Conservation (phyloP, 2,113 vertebrate genomes). For the Oophaga pumilio region DNA sequence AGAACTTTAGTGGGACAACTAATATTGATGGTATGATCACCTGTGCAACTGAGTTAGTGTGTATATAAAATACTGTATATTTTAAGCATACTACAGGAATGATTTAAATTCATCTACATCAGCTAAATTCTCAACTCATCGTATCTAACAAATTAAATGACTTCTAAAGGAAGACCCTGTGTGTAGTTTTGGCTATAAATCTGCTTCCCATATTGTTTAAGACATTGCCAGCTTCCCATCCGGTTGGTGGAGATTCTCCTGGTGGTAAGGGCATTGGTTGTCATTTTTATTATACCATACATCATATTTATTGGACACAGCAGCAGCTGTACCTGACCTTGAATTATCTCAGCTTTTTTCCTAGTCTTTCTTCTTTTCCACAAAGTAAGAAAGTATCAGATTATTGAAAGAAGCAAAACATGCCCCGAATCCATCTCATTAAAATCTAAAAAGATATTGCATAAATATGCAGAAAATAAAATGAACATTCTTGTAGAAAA, state of each 20-base stretch:
- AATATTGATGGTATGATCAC: not conserved
- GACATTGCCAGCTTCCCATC: conserved; percentile 21
- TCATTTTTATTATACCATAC: conserved; percentile 52
- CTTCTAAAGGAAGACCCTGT: conserved; percentile 16
- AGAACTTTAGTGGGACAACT: not conserved
- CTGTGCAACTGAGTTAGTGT: not conserved
- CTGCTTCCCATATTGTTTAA: conserved; percentile 39
- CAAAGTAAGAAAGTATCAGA: conserved; percentile 32
- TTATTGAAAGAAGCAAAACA: conserved; percentile 39
- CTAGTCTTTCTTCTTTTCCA: conserved; percentile 38
- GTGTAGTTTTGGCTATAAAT: conserved; percentile 42
- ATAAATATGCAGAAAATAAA: conserved; percentile 44
- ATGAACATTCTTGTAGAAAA: conserved; percentile 47
- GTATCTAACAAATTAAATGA: conserved; percentile 7
- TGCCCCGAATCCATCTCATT: conserved; percentile 44
- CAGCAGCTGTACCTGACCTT: conserved; percentile 49
- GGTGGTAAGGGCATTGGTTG: conserved; percentile 46
- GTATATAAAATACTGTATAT: not conserved
- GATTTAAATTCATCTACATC: not conserved
- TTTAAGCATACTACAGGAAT: not conserved
- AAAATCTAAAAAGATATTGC: conserved; percentile 44
- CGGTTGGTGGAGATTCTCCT: conserved; percentile 43
- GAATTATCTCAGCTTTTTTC: conserved; percentile 45
- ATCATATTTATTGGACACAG: conserved; percentile 50
- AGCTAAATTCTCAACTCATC: conserved; percentile 6